Evolutionary conservation across 1,140 invertebrate species (phyloP), one percentile per base, ranked within the genome.

Genomic region (Schmidtea mediterranea): DNA sequence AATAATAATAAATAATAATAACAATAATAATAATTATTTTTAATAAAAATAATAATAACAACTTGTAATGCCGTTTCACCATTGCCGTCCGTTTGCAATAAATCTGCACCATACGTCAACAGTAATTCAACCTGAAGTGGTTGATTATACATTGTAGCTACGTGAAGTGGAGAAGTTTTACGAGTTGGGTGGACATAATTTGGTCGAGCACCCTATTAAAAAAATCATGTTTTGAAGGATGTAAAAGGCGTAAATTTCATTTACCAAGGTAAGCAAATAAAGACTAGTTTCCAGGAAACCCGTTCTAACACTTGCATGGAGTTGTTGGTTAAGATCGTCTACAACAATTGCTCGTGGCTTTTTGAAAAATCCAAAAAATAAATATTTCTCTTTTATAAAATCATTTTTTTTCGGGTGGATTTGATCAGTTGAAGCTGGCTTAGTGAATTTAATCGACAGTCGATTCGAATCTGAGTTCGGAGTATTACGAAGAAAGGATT

Each of bases 141-240:
- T 53, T 71, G 69, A 12, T 60, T 61, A 39, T 66, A 60, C 53
- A 65, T 61, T 26, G 82, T 83, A 1, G 89, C 89, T 36, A 94
- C 80, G 64, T 95, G 87, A 41, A 95, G 65, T 6, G 84, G 81
- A 48, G 76, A 77, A 24, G 77, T 84, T 23, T 81, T 79, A 63
- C 89, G 89, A 59, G 92, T 80, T 66, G 79, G 77, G 65, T 94
- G 82, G 60, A 81, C 83, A 67, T 83, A 95, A 69, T 94, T 94
- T 36, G 86, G 80, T 71, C 94, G 82, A 54, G 87, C 89, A 51
- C 89, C 89, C 60, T 83, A 77, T 1, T n/a, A n/a, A n/a, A n/a
- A n/a, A n/a, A n/a, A n/a, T n/a, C n/a, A n/a, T n/a, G n/a, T n/a
- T n/a, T n/a, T n/a, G n/a, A n/a, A n/a, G n/a, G n/a, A n/a, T n/a